Percentiles rank a stretch among this genome's conserved stretches.
phyloP scores from a whole-genome alignment of 2,888 invertebrate species.

The Nasonovia ribisnigri region DNA sequence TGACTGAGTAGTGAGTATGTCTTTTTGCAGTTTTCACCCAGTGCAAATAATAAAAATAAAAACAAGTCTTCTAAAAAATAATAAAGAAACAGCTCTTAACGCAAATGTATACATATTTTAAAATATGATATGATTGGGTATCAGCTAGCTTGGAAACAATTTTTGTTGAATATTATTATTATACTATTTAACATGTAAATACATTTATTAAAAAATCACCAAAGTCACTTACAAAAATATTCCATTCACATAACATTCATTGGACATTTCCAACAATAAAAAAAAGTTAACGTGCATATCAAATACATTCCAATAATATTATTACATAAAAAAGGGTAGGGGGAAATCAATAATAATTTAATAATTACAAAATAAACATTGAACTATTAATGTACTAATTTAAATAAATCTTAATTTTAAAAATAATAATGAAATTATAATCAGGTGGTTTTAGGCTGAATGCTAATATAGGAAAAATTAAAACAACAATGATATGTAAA shows the following conservation, averaged over 20 bases:
- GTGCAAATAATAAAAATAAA: not conserved
- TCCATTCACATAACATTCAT: constrained; percentile 36
- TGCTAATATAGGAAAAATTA: constrained; percentile 31
- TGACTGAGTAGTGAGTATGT: not conserved
- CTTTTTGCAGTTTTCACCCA: not conserved
- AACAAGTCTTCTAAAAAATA: too few relatives aligned
- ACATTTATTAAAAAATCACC: constrained; percentile 43
- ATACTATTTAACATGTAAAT: not conserved
- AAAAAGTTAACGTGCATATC: constrained; percentile 53
- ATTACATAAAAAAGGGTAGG: constrained; percentile 12
- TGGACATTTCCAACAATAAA: constrained; percentile 26
- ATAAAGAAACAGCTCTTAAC: too few relatives aligned
- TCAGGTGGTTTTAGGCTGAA: constrained; percentile 2
- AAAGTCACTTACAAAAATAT: constrained; percentile 25
- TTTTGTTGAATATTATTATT: not conserved
- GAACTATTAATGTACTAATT: not conserved
- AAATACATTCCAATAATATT: constrained; percentile 53
- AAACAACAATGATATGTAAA: not conserved
- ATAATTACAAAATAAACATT: constrained; percentile 29
- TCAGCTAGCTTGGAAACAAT: not conserved
- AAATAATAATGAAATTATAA: constrained; percentile 33
- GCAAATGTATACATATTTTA: too few relatives aligned
- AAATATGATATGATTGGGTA: too few relatives aligned
- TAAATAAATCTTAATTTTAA: constrained; percentile 30
- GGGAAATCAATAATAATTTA: constrained; percentile 55